Base-by-base conservation (phyloP, 2,113 vertebrate genomes). In the Marmota flaviventris region DNA sequence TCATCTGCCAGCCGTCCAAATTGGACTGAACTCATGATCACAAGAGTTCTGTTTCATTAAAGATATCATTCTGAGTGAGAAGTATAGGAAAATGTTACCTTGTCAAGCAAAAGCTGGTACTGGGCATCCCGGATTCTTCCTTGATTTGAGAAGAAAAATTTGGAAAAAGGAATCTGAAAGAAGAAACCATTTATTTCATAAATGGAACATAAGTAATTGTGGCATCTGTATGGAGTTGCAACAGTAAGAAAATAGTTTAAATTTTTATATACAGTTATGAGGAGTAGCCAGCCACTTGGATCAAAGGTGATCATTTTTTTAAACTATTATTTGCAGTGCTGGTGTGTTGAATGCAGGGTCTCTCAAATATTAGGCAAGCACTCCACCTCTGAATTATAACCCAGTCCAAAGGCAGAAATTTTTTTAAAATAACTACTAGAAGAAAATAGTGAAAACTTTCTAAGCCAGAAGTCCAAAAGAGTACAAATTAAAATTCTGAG, bases 111-210 rank as follows among this genome's bases (percentile, higher is more conserved):
- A 16, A 99, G 48, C n/a, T 96, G 93, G 85, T 99, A 97, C 94
- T 99, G 99, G n/a, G 91, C 37, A 91, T 99, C 99, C 82, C 99
- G 99, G 97, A 99, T 96, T 98, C 99, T 99, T 81, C 99, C 99
- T 25, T 97, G 98, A 98, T 99, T 99, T 79, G 99, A 98, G n/a
- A 99, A 98, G 96, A 99, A 99, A 97, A 99, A 99, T 97, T 99
- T 99, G 25, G 99, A 99, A 98, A 99, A 99, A 0, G 99, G 99
- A 90, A 99, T 99, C 99, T 99, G 98, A 79, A 98, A 97, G 78
- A 96, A 85, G 29, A 97, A 73, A 70, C 2, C 53, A 83, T 61
- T 85, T 94, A 93, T 58, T 90, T 96, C 39, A 83, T 5, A 89
- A n/a, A 69, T 93, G 42, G 67, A 85, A 96, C 83, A n/a, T 89